phyloP scores from a whole-genome alignment of 1,140 invertebrate species.

The Zaprionus africanus region DNA sequence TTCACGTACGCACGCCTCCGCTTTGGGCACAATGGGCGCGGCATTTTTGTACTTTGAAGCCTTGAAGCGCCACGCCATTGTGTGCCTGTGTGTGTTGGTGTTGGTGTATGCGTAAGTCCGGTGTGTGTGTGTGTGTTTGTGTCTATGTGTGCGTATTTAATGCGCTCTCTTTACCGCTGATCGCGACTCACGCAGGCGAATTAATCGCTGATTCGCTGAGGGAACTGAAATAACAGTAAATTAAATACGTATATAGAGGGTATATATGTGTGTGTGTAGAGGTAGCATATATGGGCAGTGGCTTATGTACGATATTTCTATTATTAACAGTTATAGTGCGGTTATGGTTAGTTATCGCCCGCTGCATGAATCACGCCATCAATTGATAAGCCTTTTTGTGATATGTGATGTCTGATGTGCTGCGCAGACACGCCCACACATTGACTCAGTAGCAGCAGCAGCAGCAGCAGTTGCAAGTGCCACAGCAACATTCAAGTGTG shows the following conservation, averaged over 20 bases:
- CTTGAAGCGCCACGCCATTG: constrained; percentile 97
- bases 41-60: constrained; percentile 99
- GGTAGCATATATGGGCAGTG: neutral
- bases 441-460: constrained; percentile 39
- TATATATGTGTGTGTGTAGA: neutral
- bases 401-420: constrained; percentile 38
- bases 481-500: constrained; percentile 20
- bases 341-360: constrained; percentile 24
- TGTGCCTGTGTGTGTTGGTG: constrained; percentile 30
- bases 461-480: constrained; percentile 5
- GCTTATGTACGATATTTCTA: neutral
- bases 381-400: constrained; percentile 41
- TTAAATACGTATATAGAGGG: neutral
- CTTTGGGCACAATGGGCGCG: constrained; percentile 95
- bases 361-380: constrained; percentile 22
- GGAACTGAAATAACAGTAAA: neutral
- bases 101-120: constrained; percentile 9
- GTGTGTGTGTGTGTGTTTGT: neutral
- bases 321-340: constrained; percentile 3
- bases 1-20: constrained; percentile 95
- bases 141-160: neutral
- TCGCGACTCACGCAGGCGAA: neutral
- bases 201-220: neutral
- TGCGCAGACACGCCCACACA: constrained; percentile 43
- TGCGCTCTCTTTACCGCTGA: constrained; percentile 1